These are phyloP conservation scores for Idaea biselata DNA, from an alignment of 2,888 invertebrate genomes.

Conservation along the genomic window DNA sequence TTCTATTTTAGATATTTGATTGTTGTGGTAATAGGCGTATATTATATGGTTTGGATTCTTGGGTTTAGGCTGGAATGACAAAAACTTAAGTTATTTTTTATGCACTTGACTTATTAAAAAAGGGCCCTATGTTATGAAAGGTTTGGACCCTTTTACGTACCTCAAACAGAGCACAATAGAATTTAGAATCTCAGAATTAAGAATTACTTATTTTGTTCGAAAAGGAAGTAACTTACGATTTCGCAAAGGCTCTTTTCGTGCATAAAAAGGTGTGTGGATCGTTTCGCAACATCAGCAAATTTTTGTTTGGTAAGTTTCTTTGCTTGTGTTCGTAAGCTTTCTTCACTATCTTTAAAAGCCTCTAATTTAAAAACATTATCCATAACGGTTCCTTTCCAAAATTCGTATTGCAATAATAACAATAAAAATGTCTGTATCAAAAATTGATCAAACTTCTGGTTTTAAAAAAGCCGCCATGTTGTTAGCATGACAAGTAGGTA, in stretches of 20 bases:
- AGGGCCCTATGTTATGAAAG: neutral
- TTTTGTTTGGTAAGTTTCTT: constrained; percentile 58
- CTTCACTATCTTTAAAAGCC: constrained; percentile 51
- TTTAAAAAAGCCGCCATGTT: constrained; percentile 53
- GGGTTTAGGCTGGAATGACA: constrained; percentile 61
- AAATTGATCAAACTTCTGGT: constrained; percentile 34
- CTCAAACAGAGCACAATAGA: no score
- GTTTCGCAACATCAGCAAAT: constrained; percentile 44
- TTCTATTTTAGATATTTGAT: constrained; percentile 87
- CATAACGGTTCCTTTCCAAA: constrained; percentile 19
- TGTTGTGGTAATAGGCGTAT: constrained; percentile 89
- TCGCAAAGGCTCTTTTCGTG: constrained; percentile 79
- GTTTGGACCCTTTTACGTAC: no score
- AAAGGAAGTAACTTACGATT: constrained; percentile 72
- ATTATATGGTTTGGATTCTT: constrained; percentile 70
- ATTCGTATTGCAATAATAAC: constrained; percentile 9
- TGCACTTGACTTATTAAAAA: neutral
- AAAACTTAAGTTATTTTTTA: neutral
- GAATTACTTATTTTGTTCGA: constrained; percentile 5
- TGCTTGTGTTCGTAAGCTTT: constrained; percentile 58
- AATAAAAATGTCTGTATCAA: constrained; percentile 16
- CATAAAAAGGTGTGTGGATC: constrained; percentile 76
- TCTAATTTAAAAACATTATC: constrained; percentile 27
- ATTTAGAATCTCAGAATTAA: no score
- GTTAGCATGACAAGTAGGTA: no score